Conservation (phyloP, 2,888 invertebrate genomes). For the Phlogophora meticulosa region DNA sequence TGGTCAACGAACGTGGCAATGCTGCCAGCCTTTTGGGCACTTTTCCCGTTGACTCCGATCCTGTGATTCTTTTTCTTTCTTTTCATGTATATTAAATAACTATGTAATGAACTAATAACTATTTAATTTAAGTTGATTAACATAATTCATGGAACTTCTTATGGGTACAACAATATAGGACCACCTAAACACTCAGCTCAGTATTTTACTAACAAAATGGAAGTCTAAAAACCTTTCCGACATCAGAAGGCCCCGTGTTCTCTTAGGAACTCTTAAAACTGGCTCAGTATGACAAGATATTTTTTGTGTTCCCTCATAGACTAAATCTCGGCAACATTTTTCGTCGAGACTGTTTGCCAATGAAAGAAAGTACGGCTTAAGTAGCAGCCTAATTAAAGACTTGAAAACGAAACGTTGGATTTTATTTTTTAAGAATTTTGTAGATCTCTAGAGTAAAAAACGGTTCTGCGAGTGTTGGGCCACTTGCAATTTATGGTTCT, state of each 20-base stretch:
- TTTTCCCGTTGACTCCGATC: no score
- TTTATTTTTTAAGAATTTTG: constrained; percentile 27
- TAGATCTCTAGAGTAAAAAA: not conserved
- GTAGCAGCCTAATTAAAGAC: constrained; percentile 47
- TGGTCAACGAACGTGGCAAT: no score
- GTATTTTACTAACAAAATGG: constrained; percentile 36
- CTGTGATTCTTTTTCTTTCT: no score
- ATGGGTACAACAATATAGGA: no score
- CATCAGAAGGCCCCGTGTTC: constrained; percentile 44
- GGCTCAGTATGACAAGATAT: constrained; percentile 43
- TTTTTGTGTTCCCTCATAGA: constrained; percentile 40
- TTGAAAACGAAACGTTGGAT: constrained; percentile 36
- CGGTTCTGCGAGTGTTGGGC: no score
- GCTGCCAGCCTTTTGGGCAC: no score
- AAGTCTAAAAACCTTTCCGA: constrained; percentile 40
- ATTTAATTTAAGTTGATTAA: no score
- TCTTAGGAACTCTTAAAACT: constrained; percentile 48
- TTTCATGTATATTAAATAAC: no score
- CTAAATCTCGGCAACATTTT: constrained; percentile 31
- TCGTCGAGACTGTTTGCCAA: constrained; percentile 28
- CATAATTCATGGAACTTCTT: no score
- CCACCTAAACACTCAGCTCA: constrained; percentile 15
- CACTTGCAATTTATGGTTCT: no score
- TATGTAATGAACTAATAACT: no score
- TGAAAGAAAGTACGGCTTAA: constrained; percentile 51